Conservation (phyloP, 2,888 invertebrate genomes). For the Drepana falcataria region DNA sequence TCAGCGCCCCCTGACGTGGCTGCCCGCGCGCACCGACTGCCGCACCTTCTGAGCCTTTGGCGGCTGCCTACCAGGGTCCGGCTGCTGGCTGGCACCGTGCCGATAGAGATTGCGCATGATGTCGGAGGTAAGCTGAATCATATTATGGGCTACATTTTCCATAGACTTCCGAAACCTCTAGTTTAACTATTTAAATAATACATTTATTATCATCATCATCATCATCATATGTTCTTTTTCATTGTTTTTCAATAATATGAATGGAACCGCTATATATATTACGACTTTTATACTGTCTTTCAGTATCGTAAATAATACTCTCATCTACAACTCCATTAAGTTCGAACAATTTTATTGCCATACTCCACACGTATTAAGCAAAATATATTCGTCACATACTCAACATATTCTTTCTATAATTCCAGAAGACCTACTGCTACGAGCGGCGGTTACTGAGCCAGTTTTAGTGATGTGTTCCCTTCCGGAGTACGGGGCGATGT, state of each 20-base stretch:
- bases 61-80: slow-evolving; percentile 79
- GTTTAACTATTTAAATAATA: too few species aligned
- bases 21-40: slow-evolving; percentile 73
- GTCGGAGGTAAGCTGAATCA: slow-evolving; percentile 74
- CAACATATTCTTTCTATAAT: slow-evolving; percentile 14
- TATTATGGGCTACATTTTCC: too few species aligned
- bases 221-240: neutral
- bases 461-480: slow-evolving; percentile 82
- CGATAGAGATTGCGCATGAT: slow-evolving; percentile 79
- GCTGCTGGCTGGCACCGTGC: slow-evolving; percentile 79
- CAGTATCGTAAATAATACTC: too few species aligned
- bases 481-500: slow-evolving; percentile 70
- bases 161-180: too few species aligned
- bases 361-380: too few species aligned
- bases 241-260: neutral
- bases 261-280: too few species aligned
- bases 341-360: too few species aligned
- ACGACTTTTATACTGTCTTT: too few species aligned
- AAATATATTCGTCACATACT: too few species aligned
- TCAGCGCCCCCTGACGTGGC: slow-evolving; percentile 70
- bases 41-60: slow-evolving; percentile 78
- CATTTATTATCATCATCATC: too few species aligned
- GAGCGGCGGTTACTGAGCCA: slow-evolving; percentile 81
- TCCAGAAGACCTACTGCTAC: slow-evolving; percentile 78
- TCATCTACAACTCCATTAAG: too few species aligned